Evolutionary conservation across 1,140 invertebrate species (phyloP).

Genomic region (Apis mellifera): DNA sequence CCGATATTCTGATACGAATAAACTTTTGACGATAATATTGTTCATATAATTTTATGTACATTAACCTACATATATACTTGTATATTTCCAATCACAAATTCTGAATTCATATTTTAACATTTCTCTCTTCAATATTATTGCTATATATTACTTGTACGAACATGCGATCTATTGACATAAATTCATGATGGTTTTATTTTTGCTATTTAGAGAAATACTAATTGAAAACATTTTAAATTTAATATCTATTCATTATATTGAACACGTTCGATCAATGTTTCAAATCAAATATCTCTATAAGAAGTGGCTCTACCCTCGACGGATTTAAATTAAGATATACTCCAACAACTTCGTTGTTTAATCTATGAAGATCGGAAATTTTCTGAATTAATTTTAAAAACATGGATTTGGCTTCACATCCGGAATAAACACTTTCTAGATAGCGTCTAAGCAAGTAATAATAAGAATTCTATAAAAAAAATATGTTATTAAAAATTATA

Average conservation of each 20-base stretch:
- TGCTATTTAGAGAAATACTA: neutral
- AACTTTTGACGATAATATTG: neutral
- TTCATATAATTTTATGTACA: conserved; percentile 25
- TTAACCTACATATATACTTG: neutral
- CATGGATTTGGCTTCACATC: conserved; percentile 91
- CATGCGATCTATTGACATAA: conserved; percentile 14
- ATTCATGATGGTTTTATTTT: neutral
- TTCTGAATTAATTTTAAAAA: conserved; percentile 94
- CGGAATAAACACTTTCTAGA: conserved; percentile 90
- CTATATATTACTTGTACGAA: conserved; percentile 34
- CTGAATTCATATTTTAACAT: neutral
- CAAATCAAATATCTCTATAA: conserved; percentile 96
- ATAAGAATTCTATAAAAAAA: conserved; percentile 89
- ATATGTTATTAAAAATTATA: conserved; percentile 25
- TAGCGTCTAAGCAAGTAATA: conserved; percentile 93
- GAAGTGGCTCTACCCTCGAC: conserved; percentile 92
- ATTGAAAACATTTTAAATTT: neutral
- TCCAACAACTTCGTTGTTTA: conserved; percentile 93
- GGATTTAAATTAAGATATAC: conserved; percentile 96
- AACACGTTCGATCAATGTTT: conserved; percentile 81
- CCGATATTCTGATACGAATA: conserved; percentile 1
- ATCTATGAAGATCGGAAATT: conserved; percentile 91
- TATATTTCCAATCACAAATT: conserved; percentile 13
- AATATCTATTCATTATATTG: neutral
- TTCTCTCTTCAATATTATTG: conserved; percentile 23